phyloP scores from a whole-genome alignment of 2,113 vertebrate genomes.

The Chrysochloris asiatica region DNA sequence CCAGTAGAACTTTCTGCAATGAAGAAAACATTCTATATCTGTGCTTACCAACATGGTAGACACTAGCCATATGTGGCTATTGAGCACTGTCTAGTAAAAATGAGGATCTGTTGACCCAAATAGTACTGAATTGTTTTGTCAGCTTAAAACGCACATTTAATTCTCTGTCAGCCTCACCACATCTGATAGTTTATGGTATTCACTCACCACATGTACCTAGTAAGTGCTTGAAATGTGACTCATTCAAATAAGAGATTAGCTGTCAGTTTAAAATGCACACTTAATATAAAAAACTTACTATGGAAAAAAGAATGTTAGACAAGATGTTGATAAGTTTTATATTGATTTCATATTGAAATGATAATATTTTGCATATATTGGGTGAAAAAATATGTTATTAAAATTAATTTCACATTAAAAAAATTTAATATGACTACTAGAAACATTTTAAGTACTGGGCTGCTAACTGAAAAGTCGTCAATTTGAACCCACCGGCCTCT shows the following conservation, averaged over 20 bases:
- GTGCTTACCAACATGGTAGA: not conserved
- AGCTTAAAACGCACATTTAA: too few species aligned
- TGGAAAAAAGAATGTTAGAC: constrained; percentile 20
- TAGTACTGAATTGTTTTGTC: too few species aligned
- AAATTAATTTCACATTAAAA: not conserved
- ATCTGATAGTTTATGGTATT: too few species aligned
- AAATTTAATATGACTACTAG: not conserved
- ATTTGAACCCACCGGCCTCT: too few species aligned
- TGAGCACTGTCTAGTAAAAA: not conserved
- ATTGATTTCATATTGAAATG: not conserved
- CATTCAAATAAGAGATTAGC: constrained; percentile 9
- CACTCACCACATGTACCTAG: not conserved
- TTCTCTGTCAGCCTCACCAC: too few species aligned
- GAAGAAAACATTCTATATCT: not conserved
- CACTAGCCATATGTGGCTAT: not conserved
- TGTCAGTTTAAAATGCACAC: not conserved
- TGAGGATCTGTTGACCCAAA: too few species aligned
- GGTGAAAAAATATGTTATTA: constrained; percentile 3
- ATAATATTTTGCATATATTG: not conserved
- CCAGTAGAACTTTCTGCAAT: constrained; percentile 11
- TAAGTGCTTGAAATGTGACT: not conserved
- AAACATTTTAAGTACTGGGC: not conserved
- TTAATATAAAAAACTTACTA: constrained; percentile 5
- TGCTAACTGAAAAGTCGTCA: too few species aligned
- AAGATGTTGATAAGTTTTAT: not conserved